These are phyloP conservation scores for Alligator mississippiensis DNA, from an alignment of 2,113 vertebrate genomes.

Conservation along the genomic window DNA sequence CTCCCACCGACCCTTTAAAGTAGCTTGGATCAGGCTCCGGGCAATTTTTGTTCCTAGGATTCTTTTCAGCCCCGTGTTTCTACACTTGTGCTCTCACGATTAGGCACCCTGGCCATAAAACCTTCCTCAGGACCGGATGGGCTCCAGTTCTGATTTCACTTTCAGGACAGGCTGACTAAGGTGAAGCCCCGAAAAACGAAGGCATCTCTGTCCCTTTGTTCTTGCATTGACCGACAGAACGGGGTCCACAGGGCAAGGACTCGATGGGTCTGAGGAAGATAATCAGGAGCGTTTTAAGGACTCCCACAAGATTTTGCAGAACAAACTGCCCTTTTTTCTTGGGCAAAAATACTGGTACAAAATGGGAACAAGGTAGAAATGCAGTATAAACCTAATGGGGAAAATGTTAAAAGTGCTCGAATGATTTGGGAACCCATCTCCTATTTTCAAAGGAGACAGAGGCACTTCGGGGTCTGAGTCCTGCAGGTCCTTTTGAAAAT, in stretches of 20 bases:
- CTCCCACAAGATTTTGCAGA: background rate
- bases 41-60: background rate
- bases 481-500: background rate
- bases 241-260: background rate
- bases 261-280: background rate
- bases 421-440: background rate
- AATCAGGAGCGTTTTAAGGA: background rate
- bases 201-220: background rate
- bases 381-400: background rate
- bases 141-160: background rate
- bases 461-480: background rate
- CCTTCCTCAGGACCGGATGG: background rate
- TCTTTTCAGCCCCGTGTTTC: constrained; percentile 9
- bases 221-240: background rate
- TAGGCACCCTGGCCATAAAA: background rate
- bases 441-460: background rate
- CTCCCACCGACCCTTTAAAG: background rate
- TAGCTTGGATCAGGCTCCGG: background rate
- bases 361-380: background rate
- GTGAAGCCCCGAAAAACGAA: background rate
- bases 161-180: background rate
- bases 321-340: background rate
- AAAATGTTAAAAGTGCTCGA: background rate
- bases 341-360: background rate
- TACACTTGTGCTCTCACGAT: background rate